Percentiles rank a stretch among this genome's conserved stretches.
These are phyloP conservation scores for Corticium candelabrum DNA, from an alignment of 37 sponge, comb jelly and placozoan genomes.

Conservation along the genomic window DNA sequence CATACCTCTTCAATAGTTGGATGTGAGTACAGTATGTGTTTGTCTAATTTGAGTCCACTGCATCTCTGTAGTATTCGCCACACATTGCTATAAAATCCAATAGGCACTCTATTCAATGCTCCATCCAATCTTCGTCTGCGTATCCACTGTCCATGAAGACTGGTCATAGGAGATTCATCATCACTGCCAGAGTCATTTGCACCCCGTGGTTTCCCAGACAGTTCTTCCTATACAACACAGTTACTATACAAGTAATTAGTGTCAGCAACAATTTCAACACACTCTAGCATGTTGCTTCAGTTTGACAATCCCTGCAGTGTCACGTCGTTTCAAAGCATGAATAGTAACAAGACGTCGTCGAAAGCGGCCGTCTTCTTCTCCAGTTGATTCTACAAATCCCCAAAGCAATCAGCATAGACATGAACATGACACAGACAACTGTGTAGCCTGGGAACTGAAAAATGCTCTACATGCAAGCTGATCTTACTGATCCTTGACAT, in stretches of 20 bases:
- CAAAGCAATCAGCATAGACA: neutral
- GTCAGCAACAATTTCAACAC: too few relatives aligned
- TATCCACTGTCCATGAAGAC: conserved; percentile 53
- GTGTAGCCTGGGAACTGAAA: too few relatives aligned
- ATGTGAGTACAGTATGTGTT: conserved; percentile 35
- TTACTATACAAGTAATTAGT: too few relatives aligned
- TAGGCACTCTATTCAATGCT: conserved; percentile 80
- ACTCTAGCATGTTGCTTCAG: neutral
- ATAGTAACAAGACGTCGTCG: too few relatives aligned
- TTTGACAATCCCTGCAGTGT: neutral
- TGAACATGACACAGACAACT: too few relatives aligned
- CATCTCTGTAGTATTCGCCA: conserved; percentile 70
- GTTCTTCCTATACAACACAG: too few relatives aligned
- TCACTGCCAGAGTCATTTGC: too few relatives aligned
- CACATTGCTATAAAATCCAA: conserved; percentile 64
- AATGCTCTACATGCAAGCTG: too few relatives aligned
- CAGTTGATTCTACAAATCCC: neutral
- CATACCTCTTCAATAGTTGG: conserved; percentile 83
- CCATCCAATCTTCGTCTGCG: conserved; percentile 78
- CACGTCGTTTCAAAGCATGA: neutral
- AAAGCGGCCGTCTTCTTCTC: neutral
- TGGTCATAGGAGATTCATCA: neutral
- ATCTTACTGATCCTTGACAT: too few relatives aligned
- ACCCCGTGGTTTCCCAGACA: too few relatives aligned
- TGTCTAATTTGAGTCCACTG: conserved; percentile 50